Evolutionary conservation across 2,113 vertebrate genomes (phyloP), one percentile per base, ranked within the genome.

Genomic region (Caretta caretta): DNA sequence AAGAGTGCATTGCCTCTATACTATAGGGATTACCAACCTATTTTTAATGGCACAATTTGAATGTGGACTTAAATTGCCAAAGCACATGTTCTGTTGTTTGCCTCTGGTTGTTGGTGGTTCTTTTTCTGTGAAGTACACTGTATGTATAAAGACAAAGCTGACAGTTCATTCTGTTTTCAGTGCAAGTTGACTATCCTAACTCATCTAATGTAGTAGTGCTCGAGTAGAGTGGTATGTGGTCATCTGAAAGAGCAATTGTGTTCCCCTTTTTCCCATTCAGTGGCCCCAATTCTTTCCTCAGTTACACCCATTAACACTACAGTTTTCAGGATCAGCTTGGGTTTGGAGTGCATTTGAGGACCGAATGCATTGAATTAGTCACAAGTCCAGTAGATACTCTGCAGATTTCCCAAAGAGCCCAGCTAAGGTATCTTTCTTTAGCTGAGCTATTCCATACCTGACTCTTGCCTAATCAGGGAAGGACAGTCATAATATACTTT

Each of bases 1-100:
- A 94, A 92, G 22, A 86, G 5, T 4, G 65, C 35, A 59, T 86
- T 83, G 24, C 56, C 22, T 82, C 5, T 5, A 80, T 65, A 29
- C 51, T 80, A 42, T 54, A 85, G 19, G 59, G 16, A 82, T 83
- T 88, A 90, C 59, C 31, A 86, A 24, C 9, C 42, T 17, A 29
- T 79, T 95, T 94, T 93, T 80, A 93, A 93, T 80, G 8, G 56
- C 53, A 83, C 42, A 85, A 9, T 8, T 86, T 95, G 84, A 96
- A 95, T 48, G 38, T 88, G 46, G 88, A 75, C 10, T 69, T 83
- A 75, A 88, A 92, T 27, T 91, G 62, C 9, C 54, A 46, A 93
- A 91, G 5, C 4, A 29, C 38, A 2, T 81, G 46, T 95, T 95
- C 80, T 27, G 10, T 88, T 94, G 22, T 90, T 75, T 93, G n/a